Conservation (phyloP, 2,113 vertebrate genomes). For the Alectura lathami region DNA sequence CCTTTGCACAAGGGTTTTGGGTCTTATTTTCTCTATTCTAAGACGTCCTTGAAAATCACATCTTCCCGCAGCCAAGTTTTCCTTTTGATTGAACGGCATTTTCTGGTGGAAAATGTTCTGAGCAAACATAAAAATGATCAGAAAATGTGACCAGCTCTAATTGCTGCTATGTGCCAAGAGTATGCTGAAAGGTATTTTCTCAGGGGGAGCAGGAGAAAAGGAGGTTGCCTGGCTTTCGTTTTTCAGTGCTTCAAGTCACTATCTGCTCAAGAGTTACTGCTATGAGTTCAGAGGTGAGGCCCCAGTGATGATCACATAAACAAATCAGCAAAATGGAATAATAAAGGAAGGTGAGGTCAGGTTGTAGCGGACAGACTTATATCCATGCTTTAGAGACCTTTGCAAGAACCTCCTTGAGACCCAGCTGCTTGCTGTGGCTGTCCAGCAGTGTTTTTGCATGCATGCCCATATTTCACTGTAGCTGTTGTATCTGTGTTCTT, state of each 20-base stretch:
- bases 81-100: conserved; percentile 8
- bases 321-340: neutral
- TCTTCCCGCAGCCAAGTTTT: neutral
- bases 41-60: neutral
- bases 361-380: neutral
- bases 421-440: neutral
- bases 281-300: neutral
- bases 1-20: neutral
- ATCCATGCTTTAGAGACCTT: neutral
- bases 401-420: neutral
- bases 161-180: neutral
- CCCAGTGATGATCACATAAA: neutral
- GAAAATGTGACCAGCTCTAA: neutral
- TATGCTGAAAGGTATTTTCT: neutral
- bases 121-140: neutral
- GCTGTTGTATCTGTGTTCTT: neutral
- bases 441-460: neutral
- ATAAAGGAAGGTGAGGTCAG: neutral
- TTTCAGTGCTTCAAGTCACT: neutral
- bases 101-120: neutral
- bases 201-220: neutral
- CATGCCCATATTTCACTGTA: neutral
- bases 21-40: neutral
- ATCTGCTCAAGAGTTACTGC: neutral
- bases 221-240: neutral